A percentile compares a stretch with the other conserved stretches of the same genome.
These are phyloP conservation scores for Salvelinus fontinalis DNA, from an alignment of 2,113 vertebrate genomes.

Conservation along the genomic window DNA sequence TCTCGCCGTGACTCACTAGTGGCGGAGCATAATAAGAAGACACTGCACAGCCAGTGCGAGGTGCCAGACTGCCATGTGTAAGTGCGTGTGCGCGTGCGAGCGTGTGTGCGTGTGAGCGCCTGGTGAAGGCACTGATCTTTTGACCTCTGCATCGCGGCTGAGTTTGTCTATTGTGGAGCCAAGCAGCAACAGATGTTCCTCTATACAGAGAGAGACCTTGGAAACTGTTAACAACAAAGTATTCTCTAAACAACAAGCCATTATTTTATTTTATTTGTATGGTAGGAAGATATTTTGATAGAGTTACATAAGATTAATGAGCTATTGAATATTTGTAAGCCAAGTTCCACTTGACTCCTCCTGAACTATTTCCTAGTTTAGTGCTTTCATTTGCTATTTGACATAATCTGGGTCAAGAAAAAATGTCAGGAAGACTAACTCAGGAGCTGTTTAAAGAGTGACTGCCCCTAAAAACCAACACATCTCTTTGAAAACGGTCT, in stretches of 20 bases:
- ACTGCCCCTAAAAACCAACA: slow-evolving; percentile 3
- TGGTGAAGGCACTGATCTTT: slow-evolving; percentile 69
- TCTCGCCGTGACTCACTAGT: slow-evolving; percentile 48
- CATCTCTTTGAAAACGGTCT: too few species aligned
- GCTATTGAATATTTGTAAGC: too few species aligned
- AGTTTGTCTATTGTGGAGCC: slow-evolving; percentile 70
- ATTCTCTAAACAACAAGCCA: background rate
- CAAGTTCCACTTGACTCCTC: too few species aligned
- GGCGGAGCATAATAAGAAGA: slow-evolving; percentile 62
- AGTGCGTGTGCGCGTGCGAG: slow-evolving; percentile 28
- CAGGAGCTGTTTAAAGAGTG: slow-evolving; percentile 65
- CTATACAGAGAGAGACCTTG: slow-evolving; percentile 49
- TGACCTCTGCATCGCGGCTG: slow-evolving; percentile 71
- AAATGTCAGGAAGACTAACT: slow-evolving; percentile 40
- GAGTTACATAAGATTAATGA: background rate
- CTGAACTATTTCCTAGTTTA: background rate
- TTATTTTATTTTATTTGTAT: background rate
- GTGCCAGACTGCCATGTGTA: background rate
- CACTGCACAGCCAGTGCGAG: slow-evolving; percentile 21
- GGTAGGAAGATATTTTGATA: background rate
- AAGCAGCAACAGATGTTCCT: slow-evolving; percentile 73
- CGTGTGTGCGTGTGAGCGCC: slow-evolving; percentile 31
- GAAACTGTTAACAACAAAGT: slow-evolving; percentile 52
- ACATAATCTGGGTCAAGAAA: slow-evolving; percentile 67
- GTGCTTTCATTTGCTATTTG: slow-evolving; percentile 72